A percentile compares a stretch with the other conserved stretches of the same genome.
Conservation (phyloP, 2,888 invertebrate genomes). For the Cecidostiba fungosa region DNA sequence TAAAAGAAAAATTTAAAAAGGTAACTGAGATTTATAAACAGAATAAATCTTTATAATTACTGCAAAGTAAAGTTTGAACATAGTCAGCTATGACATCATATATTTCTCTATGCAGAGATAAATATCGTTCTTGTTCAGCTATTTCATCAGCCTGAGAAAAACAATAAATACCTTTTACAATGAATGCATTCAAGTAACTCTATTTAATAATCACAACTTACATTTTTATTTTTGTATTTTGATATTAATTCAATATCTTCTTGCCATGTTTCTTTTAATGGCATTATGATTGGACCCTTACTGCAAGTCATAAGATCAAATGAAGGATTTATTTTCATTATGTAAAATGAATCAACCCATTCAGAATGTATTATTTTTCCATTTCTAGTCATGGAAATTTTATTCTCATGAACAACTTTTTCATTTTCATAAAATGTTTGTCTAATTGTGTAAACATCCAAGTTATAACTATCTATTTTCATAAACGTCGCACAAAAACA, state of each 20-base stretch:
- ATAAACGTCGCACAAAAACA: constrained; percentile 67
- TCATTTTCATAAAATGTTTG: constrained; percentile 75
- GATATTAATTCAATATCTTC: constrained; percentile 84
- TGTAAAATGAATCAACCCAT: constrained; percentile 83
- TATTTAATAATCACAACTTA: constrained; percentile 70
- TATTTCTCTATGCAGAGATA: constrained; percentile 83
- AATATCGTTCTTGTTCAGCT: constrained; percentile 80
- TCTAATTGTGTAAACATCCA: constrained; percentile 83
- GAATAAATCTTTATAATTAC: constrained; percentile 77
- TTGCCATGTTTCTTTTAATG: constrained; percentile 82
- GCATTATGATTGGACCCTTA: constrained; percentile 79
- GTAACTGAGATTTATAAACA: not conserved
- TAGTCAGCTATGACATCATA: constrained; percentile 84
- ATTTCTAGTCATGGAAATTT: constrained; percentile 82
- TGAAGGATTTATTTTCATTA: constrained; percentile 83
- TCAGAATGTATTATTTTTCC: constrained; percentile 84
- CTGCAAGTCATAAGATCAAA: constrained; percentile 77
- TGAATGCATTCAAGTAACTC: constrained; percentile 15
- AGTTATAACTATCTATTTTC: constrained; percentile 73
- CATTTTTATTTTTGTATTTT: constrained; percentile 84
- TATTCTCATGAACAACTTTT: constrained; percentile 82
- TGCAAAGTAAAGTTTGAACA: constrained; percentile 82
- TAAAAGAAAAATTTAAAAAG: constrained; percentile 10
- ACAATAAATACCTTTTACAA: constrained; percentile 12
- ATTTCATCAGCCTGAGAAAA: constrained; percentile 65